Conservation (phyloP, 2,113 vertebrate genomes). For the Orientallactaga bullata region DNA sequence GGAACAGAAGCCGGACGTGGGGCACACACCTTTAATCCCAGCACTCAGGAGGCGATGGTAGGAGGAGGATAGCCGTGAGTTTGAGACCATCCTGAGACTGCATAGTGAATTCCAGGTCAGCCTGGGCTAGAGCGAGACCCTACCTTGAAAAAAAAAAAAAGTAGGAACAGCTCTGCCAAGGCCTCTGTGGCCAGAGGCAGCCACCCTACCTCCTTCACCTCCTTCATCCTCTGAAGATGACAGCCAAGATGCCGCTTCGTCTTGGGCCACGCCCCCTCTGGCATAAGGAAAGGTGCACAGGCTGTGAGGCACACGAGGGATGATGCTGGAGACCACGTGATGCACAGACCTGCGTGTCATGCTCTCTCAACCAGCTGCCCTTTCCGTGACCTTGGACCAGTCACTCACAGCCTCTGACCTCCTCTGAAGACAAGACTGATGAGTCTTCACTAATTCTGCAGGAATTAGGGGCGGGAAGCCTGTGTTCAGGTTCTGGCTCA, state of each 20-base stretch:
- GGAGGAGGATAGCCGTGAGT: no score
- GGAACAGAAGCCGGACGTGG: no score
- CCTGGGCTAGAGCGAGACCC: no score
- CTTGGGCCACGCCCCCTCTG: accelerated
- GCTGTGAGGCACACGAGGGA: neutral
- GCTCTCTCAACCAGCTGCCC: no score
- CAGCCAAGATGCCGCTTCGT: neutral
- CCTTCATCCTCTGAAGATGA: no score
- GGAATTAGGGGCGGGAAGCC: neutral
- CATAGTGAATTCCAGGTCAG: no score
- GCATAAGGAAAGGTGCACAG: neutral
- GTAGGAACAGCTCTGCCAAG: neutral
- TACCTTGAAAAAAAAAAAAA: no score
- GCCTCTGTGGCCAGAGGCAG: neutral
- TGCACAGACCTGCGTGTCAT: neutral
- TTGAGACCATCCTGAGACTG: no score
- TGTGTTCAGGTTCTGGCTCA: neutral
- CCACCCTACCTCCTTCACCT: no score
- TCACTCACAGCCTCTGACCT: neutral
- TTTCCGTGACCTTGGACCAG: neutral
- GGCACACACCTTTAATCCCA: no score
- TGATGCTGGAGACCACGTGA: accelerated
- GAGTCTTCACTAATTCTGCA: neutral
- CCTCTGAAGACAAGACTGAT: neutral
- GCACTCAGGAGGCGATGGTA: no score